Conservation (phyloP, 2,113 vertebrate genomes). For the Pangasianodon gigas region DNA sequence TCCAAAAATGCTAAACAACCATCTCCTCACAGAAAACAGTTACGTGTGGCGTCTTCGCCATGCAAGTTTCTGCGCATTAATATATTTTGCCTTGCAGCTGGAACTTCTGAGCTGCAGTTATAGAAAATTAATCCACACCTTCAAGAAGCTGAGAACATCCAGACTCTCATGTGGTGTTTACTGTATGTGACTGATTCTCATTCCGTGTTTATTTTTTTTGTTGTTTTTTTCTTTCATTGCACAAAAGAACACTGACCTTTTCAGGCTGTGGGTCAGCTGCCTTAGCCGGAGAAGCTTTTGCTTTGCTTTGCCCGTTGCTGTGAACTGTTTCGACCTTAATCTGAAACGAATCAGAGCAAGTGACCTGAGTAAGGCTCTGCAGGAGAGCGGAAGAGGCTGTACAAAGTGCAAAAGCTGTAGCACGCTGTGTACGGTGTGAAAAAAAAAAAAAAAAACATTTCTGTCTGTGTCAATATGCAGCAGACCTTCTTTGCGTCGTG, state of each 20-base stretch:
- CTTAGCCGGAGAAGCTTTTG: conserved; percentile 51
- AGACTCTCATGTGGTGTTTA: neutral
- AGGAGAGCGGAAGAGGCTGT: neutral
- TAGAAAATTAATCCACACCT: too few species aligned
- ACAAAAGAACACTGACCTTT: conserved; percentile 63
- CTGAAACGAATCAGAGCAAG: conserved; percentile 54
- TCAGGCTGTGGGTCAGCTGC: conserved; percentile 59
- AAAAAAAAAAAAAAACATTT: neutral
- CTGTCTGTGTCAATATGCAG: neutral
- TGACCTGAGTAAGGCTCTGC: neutral
- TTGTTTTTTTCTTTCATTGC: neutral
- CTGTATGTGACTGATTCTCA: neutral
- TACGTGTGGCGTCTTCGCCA: too few species aligned
- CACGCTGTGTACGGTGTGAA: neutral
- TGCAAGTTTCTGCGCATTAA: too few species aligned
- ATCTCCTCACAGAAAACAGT: too few species aligned
- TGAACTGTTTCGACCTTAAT: conserved; percentile 64
- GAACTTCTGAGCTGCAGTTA: too few species aligned
- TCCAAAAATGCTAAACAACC: too few species aligned
- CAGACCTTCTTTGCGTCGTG: conserved; percentile 76
- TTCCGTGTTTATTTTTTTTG: neutral
- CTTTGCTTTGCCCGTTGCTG: conserved; percentile 69
- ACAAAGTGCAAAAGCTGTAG: neutral
- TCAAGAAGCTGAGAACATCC: too few species aligned
- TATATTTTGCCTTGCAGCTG: too few species aligned